Conservation (phyloP, 2,888 invertebrate genomes). For the Paralinhomoeus sp. region DNA sequence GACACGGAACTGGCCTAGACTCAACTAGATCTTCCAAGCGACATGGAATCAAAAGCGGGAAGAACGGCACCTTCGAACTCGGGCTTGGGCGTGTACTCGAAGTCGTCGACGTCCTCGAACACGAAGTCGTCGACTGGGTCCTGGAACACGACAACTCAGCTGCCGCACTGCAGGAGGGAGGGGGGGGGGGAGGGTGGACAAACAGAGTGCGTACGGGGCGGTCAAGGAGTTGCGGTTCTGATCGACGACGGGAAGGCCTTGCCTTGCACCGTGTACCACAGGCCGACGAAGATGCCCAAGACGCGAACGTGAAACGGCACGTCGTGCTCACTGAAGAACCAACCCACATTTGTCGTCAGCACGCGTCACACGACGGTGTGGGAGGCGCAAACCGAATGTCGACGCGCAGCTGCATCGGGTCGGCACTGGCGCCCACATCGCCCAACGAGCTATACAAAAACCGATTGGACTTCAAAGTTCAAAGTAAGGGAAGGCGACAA, state of each 20-base stretch:
- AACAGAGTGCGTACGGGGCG: no score
- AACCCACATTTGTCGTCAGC: no score
- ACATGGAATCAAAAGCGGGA: no score
- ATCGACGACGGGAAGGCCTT: conserved; percentile 43
- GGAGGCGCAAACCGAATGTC: conserved; percentile 55
- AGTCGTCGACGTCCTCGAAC: conserved; percentile 74
- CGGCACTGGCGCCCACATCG: no score
- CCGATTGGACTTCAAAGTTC: no score
- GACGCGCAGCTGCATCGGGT: conserved; percentile 73
- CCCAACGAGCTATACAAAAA: no score
- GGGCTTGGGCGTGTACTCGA: conserved; percentile 91
- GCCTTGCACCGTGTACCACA: conserved; percentile 70
- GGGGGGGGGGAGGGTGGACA: no score
- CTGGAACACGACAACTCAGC: conserved; percentile 78
- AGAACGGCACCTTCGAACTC: no score
- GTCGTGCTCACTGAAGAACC: conserved; percentile 80
- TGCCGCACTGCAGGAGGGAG: conserved; percentile 53
- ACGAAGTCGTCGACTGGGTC: conserved; percentile 68
- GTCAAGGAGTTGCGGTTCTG: conserved; percentile 61
- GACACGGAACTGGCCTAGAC: conserved; percentile 74
- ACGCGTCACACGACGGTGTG: no score
- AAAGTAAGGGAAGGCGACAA: no score
- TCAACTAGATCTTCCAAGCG: no score
- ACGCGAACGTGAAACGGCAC: conserved; percentile 91
- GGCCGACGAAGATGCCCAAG: conserved; percentile 72